A percentile compares a stretch with the other conserved stretches of the same genome.
These are phyloP conservation scores for Aulostomus chinensis DNA, from an alignment of 2,797 vertebrate species.

Conservation along the genomic window DNA sequence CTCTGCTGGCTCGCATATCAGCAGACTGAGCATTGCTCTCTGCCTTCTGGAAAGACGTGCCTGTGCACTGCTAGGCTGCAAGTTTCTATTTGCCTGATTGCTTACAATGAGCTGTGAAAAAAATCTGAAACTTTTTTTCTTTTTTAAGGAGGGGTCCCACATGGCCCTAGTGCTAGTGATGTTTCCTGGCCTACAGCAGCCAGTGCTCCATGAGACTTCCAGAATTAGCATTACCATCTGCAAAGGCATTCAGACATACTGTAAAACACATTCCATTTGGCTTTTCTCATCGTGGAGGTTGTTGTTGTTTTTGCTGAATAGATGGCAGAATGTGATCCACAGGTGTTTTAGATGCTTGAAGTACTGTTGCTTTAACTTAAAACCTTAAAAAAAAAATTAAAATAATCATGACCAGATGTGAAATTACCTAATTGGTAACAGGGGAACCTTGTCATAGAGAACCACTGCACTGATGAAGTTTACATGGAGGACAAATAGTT, in stretches of 20 bases:
- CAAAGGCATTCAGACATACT: slow-evolving; percentile 65
- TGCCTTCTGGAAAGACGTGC: slow-evolving; percentile 68
- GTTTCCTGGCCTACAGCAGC: slow-evolving; percentile 76
- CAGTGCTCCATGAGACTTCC: slow-evolving; percentile 59
- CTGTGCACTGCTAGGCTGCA: slow-evolving; percentile 66
- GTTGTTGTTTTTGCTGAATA: slow-evolving; percentile 5
- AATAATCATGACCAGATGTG: slow-evolving; percentile 41
- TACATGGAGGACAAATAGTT: slow-evolving; percentile 7
- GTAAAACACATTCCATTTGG: slow-evolving; percentile 40
- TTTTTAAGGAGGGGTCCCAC: slow-evolving; percentile 73
- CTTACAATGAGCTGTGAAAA: slow-evolving; percentile 82
- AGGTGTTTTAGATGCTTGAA: slow-evolving; percentile 30
- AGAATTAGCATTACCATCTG: slow-evolving; percentile 78
- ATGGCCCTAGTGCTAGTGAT: slow-evolving; percentile 88
- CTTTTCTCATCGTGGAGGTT: slow-evolving; percentile 51
- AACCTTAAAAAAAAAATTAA: slow-evolving; percentile 13
- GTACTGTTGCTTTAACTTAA: slow-evolving; percentile 32
- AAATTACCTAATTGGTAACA: slow-evolving; percentile 42
- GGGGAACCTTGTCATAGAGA: slow-evolving; percentile 17
- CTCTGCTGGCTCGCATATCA: slow-evolving; percentile 58
- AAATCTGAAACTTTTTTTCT: slow-evolving; percentile 75
- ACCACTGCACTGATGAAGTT: slow-evolving; percentile 12
- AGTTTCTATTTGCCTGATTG: slow-evolving; percentile 82
- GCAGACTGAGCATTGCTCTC: slow-evolving; percentile 78
- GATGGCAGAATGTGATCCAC: slow-evolving; percentile 26